Evolutionary conservation across 2,113 vertebrate genomes (phyloP), one percentile per base, ranked within the genome.

Genomic region (Rhinopomastus cyanomelas): DNA sequence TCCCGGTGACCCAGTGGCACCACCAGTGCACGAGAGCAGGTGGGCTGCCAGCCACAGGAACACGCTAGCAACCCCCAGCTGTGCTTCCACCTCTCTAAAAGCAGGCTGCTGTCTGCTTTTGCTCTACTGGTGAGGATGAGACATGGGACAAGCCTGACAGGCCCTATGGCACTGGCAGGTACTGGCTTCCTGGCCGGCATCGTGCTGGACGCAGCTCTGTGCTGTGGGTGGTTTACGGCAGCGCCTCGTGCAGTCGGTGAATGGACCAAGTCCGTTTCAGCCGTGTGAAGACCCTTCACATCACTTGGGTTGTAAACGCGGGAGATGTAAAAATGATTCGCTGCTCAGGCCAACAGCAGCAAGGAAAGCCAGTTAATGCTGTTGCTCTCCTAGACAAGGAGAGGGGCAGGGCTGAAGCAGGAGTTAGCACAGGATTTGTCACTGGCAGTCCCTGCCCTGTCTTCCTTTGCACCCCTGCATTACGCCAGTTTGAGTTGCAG

Each of bases 351-450:
- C 39, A 75, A 64, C n/a, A 68, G 18, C 39, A 88, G 32, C 15
- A 77, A 61, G 51, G 18, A 65, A 74, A 75, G 20, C 18, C 51
- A 67, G 9, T 37, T 75, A 27, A 9, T 62, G 34, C 46, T 61
- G 42, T 8, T 51, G n/a, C 39, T 49, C 39, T 80, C 16, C 10
- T 66, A 80, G 56, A 27, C 17, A 21, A 16, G 26, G 25, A 36
- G 7, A 5, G 8, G 73, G 57, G 27, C 30, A 72, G 12, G 3
- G 9, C 4, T 5, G 3, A 36, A 64, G 16, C 13, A 81, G 88
- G 52, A 19, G 0, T 19, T n/a, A 59, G 20, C 4, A 67, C 62
- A 85, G 16, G 1, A 53, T 57, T 66, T 1, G 0, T 81, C 69
- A 68, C 12, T 65, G 66, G 12, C 8, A 8, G 2, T 67, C 17